Evolutionary conservation across 2,797 vertebrate species (phyloP).

Genomic region (Poeciliopsis presidionis): DNA sequence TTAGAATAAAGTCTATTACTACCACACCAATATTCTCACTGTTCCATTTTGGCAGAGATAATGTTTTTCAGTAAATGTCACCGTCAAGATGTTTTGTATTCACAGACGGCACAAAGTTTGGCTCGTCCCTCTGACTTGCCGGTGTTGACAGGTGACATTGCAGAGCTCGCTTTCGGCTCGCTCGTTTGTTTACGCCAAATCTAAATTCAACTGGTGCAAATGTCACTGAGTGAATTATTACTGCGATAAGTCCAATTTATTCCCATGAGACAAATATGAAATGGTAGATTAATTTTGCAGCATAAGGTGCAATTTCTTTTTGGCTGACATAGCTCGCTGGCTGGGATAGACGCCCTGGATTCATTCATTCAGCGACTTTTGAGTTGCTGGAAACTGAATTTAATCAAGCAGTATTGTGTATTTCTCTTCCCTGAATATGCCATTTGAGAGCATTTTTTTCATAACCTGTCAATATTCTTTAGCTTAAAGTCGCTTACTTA

Average conservation of each 20-base stretch:
- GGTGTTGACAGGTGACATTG: conserved; percentile 40
- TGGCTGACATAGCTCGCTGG: conserved; percentile 1
- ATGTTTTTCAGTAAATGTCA: conserved; percentile 26
- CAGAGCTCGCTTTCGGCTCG: conserved; percentile 6
- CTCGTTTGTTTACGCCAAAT: conserved; percentile 43
- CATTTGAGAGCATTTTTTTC: neutral
- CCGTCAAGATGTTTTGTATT: conserved; percentile 17
- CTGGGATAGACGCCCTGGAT: conserved; percentile 10
- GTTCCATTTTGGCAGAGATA: conserved; percentile 5
- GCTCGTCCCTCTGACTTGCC: conserved; percentile 20
- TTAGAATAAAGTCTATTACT: conserved; percentile 4
- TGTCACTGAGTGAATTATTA: conserved; percentile 42
- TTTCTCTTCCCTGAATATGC: neutral
- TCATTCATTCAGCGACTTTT: conserved; percentile 3
- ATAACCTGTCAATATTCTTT: neutral
- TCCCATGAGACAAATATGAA: conserved; percentile 22
- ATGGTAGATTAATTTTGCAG: conserved; percentile 16
- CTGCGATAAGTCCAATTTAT: conserved; percentile 25
- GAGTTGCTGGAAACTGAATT: neutral
- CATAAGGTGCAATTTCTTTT: conserved; percentile 7
- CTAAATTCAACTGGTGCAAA: conserved; percentile 18
- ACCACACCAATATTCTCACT: neutral
- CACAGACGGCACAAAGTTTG: conserved; percentile 11
- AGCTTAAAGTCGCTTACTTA: too few relatives aligned
- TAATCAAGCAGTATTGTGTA: neutral